Evolutionary conservation across 2,113 vertebrate genomes (phyloP), one percentile per base, ranked within the genome.

Genomic region (Pelvicachromis taeniatus): DNA sequence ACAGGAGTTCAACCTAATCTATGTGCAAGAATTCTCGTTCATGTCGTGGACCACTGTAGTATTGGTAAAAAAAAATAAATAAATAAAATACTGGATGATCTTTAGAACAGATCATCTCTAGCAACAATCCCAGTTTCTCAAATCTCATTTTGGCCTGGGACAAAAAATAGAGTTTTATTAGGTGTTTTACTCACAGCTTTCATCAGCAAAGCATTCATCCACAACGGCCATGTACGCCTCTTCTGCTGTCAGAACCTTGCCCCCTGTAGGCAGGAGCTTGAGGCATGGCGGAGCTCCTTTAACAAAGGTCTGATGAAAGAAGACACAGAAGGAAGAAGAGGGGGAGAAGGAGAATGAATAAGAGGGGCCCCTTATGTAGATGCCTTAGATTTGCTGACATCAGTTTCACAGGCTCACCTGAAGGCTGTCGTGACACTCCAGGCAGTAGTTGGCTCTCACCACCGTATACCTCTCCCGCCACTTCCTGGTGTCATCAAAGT

Each of bases 381-480:
- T 33, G n/a, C 23, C 10, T 38, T 4, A 13, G 9, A 45, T 61
- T 14, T 2, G 2, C 8, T 2, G 23, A 14, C 9, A 16, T 11
- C 21, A 7, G 29, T 26, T 29, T 29, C 9, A 4, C 3, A 3
- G 48, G 11, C 93, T 96, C 90, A 98, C 98, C 96, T 98, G 97
- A 91, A 96, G 96, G 87, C 92, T 96, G 79, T 98, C 97, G 78
- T 97, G 97, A 93, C 96, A 97, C 91, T 98, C 96, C 95, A 99
- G 93, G 31, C 95, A 92, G 91, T 97, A 97, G 92, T 97, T 97
- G 3, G 96, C 97, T 91, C 96, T 97, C 81, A 98, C 90, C 81
- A 98, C 97, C 0, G 98, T 7, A 0, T 97, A 98, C 91, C 97
- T 91, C 45, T 98, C 97, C 88, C 95, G 97, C 98, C 98, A 99